Evolutionary conservation across 2,113 vertebrate genomes (phyloP).

Genomic region (Sander vitreus): DNA sequence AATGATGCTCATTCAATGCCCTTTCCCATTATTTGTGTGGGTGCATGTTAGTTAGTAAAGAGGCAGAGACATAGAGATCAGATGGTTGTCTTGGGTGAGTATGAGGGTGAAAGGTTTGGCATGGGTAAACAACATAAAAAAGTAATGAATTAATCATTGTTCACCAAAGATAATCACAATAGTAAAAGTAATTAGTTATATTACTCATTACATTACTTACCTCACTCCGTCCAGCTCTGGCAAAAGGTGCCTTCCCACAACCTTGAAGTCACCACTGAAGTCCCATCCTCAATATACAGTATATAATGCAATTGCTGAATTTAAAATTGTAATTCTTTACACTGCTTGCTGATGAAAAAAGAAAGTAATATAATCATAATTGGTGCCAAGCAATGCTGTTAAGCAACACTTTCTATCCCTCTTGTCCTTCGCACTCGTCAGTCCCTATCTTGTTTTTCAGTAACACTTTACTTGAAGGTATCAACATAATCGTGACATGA

Average conservation of each 20-base stretch:
- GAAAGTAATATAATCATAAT: background rate
- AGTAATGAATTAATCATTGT: background rate
- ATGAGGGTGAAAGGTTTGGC: background rate
- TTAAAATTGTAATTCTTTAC: background rate
- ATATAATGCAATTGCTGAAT: background rate
- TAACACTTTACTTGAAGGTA: too few relatives aligned
- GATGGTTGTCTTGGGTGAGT: background rate
- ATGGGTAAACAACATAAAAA: background rate
- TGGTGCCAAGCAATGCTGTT: background rate
- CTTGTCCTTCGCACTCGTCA: background rate
- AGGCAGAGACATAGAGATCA: background rate
- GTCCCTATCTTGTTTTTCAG: background rate
- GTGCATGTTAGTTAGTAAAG: background rate
- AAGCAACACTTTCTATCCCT: background rate
- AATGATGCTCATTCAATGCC: background rate
- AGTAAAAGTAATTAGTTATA: background rate
- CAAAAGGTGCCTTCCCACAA: background rate
- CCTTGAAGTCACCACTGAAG: background rate
- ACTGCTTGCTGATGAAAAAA: background rate
- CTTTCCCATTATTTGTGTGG: background rate
- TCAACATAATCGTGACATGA: too few relatives aligned
- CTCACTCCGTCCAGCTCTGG: background rate
- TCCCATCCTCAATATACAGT: background rate
- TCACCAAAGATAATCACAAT: background rate
- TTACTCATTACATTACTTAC: background rate